Evolutionary conservation across 2,113 vertebrate genomes (phyloP), one percentile per base, ranked within the genome.

Genomic region (Muntiacus muntjak): DNA sequence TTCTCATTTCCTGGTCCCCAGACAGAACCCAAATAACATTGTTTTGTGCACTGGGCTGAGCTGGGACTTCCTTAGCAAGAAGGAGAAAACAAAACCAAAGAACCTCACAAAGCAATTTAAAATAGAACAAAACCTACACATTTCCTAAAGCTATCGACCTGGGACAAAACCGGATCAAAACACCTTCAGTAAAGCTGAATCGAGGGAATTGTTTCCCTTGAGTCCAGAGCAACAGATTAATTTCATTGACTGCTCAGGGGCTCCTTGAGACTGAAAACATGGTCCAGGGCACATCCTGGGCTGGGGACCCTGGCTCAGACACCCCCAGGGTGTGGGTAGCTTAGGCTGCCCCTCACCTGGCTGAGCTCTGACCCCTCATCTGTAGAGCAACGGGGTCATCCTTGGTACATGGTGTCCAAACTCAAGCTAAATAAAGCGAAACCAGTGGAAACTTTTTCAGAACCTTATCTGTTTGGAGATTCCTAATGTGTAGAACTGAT

Each of bases 101-200:
- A 95, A 71, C 55, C 40, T 54, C 25, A 43, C 40, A 76, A 60
- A 93, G 6, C 19, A 10, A 95, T 94, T 96, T 89, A 36, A 84
- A 93, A 76, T 16, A 50, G 62, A 94, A 97, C 0, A 9, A 96
- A 97, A 57, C 30, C 89, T 57, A 94, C 26, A 96, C 78, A 30
- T 87, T 96, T 96, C 81, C 78, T 89, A 45, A 82, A 95, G 82
- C 74, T 26, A 58, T n/a, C 57, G 54, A 96, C 89, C 89, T 55
- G 30, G 79, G 92, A 92, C 25, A 40, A 93, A 95, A 91, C n/a
- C 11, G 36, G 84, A 67, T 93, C 23, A 93, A 95, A 97, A 95
- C 83, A 84, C 15, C 89, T 62, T 84, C 23, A 0, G 57, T 87
- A 57, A 86, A 76, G 91, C 71, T 13, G 21, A 89, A 33, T 64